phyloP scores from a whole-genome alignment of 2,797 vertebrate genomes.

The Masticophis lateralis region DNA sequence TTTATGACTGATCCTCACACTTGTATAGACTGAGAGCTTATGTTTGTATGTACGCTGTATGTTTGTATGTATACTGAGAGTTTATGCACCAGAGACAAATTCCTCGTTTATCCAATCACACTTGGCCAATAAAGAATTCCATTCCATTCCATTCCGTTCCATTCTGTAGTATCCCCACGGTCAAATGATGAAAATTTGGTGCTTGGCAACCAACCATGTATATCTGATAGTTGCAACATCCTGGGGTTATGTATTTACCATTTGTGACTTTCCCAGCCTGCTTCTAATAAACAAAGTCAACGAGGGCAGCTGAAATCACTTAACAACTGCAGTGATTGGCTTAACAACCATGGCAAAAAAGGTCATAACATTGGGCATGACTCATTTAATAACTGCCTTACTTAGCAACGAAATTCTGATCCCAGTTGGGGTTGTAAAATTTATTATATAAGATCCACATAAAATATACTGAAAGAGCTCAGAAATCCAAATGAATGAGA shows the following conservation, averaged over 20 bases:
- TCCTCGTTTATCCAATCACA: background rate
- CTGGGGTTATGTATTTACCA: background rate
- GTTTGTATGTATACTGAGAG: background rate
- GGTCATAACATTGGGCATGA: background rate
- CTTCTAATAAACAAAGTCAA: background rate
- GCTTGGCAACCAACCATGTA: too few relatives aligned
- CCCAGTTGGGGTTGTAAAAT: background rate
- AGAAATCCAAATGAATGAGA: background rate
- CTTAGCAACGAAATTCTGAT: background rate
- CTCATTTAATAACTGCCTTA: background rate
- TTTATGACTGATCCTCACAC: background rate
- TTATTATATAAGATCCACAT: background rate
- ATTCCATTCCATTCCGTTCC: too few relatives aligned
- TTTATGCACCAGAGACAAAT: background rate
- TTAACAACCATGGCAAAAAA: background rate
- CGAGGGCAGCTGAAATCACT: background rate
- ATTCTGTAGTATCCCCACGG: background rate
- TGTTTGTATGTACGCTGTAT: background rate
- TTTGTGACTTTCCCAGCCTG: background rate
- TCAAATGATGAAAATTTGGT: background rate
- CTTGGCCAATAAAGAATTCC: background rate
- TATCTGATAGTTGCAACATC: background rate
- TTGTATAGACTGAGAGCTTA: background rate
- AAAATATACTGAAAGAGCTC: background rate
- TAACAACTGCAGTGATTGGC: background rate